These are phyloP conservation scores for Polymixis lichenea DNA, from an alignment of 2,888 invertebrate species.

Conservation along the genomic window DNA sequence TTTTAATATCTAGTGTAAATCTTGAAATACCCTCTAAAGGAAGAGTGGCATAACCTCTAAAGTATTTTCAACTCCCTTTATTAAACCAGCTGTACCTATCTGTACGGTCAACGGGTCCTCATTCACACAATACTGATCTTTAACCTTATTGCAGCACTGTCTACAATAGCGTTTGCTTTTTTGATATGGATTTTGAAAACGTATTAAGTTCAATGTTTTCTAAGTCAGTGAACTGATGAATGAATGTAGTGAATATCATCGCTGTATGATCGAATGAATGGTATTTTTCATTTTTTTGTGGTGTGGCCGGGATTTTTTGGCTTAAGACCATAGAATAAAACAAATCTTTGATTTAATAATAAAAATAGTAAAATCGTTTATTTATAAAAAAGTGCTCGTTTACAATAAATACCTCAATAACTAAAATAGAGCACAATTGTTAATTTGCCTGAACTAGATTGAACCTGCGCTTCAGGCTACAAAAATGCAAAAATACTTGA, in stretches of 20 bases:
- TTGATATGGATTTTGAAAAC: slow-evolving; percentile 16
- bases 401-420: no score
- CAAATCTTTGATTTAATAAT: no score
- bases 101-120: background rate
- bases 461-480: no score
- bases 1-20: slow-evolving; percentile 14
- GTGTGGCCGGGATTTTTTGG: background rate
- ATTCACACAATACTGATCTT: slow-evolving; percentile 7
- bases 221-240: slow-evolving; percentile 60
- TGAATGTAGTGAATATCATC: slow-evolving; percentile 43
- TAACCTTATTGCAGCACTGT: background rate
- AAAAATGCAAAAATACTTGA: no score
- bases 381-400: no score
- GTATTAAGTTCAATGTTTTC: slow-evolving; percentile 56
- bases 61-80: slow-evolving; percentile 21
- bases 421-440: no score
- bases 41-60: slow-evolving; percentile 9
- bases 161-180: background rate
- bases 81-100: slow-evolving; percentile 13
- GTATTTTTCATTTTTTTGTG: background rate
- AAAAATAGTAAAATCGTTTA: no score
- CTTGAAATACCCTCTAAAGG: background rate
- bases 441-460: no score
- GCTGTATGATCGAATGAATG: slow-evolving; percentile 13
- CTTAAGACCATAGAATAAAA: no score